These are phyloP conservation scores for Solenopsis fugax DNA, from an alignment of 1,140 invertebrate genomes.

Conservation along the genomic window DNA sequence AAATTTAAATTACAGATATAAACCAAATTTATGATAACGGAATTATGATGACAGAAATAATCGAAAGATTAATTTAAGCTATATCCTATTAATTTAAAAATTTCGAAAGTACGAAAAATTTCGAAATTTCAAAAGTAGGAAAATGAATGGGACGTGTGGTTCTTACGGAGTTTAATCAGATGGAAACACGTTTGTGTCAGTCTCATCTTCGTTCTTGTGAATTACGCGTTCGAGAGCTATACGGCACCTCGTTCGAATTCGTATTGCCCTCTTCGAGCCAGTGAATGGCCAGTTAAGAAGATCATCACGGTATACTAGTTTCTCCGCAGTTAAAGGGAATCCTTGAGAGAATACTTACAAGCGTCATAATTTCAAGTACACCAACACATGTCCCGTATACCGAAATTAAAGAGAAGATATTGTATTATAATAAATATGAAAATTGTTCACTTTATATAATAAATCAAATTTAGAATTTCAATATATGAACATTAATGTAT, in stretches of 20 bases:
- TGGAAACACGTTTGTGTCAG: slow-evolving; percentile 5
- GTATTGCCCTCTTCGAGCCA: slow-evolving; percentile 21
- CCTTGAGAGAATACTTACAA: slow-evolving; percentile 16
- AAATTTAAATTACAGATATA: not conserved
- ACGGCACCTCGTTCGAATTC: slow-evolving; percentile 29
- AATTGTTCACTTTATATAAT: not conserved
- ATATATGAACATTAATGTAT: not conserved
- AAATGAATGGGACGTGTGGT: not conserved
- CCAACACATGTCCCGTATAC: not conserved
- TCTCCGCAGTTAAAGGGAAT: not conserved
- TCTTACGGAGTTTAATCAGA: not conserved
- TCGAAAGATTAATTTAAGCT: not conserved
- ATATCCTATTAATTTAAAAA: not conserved
- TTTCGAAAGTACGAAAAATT: not conserved
- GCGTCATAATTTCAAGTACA: not conserved
- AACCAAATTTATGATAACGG: not conserved
- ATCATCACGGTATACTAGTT: slow-evolving; percentile 36
- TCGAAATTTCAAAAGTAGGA: not conserved
- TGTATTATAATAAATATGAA: not conserved
- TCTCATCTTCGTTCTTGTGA: slow-evolving; percentile 17
- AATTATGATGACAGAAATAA: not conserved
- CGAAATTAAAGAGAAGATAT: not conserved
- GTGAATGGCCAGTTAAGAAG: slow-evolving; percentile 51
- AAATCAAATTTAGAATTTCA: not conserved
- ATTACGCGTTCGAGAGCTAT: slow-evolving; percentile 23